These are phyloP conservation scores for Crypturellus undulatus DNA, from an alignment of 2,113 vertebrate genomes.

Conservation along the genomic window DNA sequence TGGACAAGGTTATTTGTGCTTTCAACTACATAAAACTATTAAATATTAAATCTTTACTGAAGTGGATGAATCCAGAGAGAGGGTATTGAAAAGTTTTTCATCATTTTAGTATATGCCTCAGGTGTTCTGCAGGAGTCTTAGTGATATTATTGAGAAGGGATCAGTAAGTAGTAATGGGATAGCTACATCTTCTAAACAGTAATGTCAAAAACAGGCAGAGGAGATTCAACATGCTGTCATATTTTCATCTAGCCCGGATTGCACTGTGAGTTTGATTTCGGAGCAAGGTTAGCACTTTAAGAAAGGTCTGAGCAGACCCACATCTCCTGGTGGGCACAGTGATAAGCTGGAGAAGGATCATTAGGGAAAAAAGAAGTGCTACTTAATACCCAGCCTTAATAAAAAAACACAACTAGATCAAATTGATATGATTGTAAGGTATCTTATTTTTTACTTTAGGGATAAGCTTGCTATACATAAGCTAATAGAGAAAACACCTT, in stretches of 20 bases:
- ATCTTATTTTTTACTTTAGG: not conserved
- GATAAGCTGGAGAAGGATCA: not conserved
- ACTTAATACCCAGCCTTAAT: not conserved
- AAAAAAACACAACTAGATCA: not conserved
- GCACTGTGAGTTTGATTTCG: not conserved
- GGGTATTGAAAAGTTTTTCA: not conserved
- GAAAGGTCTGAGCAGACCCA: not conserved
- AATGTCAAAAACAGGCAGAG: not conserved
- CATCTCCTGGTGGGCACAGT: not conserved
- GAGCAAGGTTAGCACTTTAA: not conserved
- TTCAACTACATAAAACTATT: not conserved
- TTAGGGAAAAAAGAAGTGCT: not conserved
- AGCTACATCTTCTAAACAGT: not conserved
- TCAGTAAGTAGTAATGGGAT: not conserved
- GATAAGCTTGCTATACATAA: not conserved
- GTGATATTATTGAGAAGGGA: not conserved
- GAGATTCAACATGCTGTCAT: not conserved
- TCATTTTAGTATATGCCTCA: not conserved
- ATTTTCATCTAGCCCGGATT: not conserved
- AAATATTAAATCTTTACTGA: not conserved
- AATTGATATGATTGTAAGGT: not conserved
- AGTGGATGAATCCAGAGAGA: not conserved
- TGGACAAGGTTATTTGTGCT: not conserved
- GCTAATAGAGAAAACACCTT: not conserved
- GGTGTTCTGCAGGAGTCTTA: not conserved